Evolutionary conservation across 2,888 invertebrate genomes (phyloP).

Genomic region (Lithosia quadra): DNA sequence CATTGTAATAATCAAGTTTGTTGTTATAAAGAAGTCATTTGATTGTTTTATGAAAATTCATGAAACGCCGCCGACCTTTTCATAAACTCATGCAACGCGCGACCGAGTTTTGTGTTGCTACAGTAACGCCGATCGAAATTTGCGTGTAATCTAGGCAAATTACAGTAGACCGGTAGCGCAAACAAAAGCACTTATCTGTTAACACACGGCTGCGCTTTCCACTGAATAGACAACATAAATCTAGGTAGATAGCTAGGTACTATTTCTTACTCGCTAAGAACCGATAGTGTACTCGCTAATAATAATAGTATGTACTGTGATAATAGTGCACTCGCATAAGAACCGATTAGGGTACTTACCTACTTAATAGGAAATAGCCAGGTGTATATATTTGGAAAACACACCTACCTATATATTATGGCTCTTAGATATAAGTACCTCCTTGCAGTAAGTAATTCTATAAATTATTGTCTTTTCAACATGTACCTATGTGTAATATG

Average conservation of each 20-base stretch:
- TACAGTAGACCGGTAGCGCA: neutral
- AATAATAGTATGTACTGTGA: too few species aligned
- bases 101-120: constrained; percentile 58
- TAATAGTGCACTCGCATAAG: too few species aligned
- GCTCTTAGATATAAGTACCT: too few species aligned
- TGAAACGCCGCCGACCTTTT: constrained; percentile 1
- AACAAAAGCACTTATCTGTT: neutral
- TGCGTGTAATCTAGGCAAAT: constrained; percentile 35
- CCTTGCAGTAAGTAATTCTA: too few species aligned
- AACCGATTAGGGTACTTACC: too few species aligned
- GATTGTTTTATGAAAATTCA: neutral
- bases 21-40: neutral
- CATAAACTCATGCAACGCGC: constrained; percentile 20
- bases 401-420: too few species aligned
- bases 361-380: neutral
- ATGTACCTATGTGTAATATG: too few species aligned
- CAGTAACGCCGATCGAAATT: constrained; percentile 50
- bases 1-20: neutral
- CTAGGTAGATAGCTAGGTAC: neutral
- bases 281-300: neutral
- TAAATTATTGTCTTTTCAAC: too few species aligned
- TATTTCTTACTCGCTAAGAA: neutral
- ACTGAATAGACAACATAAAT: too few species aligned
- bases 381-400: too few species aligned
- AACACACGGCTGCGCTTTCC: neutral